Evolutionary conservation across 2,113 vertebrate species (phyloP).

Genomic region (Oenanthe oenanthe): DNA sequence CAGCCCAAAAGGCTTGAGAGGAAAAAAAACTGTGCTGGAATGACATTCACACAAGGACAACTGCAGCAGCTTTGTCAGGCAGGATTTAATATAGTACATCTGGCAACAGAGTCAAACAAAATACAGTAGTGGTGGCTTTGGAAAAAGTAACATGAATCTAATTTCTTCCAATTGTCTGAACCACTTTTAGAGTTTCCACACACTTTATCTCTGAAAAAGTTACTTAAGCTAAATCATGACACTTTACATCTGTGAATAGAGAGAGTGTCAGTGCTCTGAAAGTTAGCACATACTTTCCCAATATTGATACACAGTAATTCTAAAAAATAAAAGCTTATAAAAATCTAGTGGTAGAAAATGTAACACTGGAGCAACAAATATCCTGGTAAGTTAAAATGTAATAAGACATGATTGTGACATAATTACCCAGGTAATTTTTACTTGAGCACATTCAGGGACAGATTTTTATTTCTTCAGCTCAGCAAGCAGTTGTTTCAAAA

Average conservation of each 20-base stretch:
- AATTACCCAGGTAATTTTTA: not conserved
- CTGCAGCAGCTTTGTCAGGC: conserved; percentile 31
- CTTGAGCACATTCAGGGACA: not conserved
- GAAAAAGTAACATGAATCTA: not conserved
- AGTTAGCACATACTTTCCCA: not conserved
- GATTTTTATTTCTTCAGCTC: not conserved
- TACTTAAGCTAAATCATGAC: not conserved
- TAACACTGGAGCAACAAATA: not conserved
- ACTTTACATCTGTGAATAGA: not conserved
- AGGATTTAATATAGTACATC: conserved; percentile 19
- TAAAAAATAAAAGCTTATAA: not conserved
- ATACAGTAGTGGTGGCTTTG: not conserved
- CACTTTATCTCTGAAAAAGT: not conserved
- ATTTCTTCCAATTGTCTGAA: conserved; percentile 23
- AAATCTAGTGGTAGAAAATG: not conserved
- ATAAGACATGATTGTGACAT: not conserved
- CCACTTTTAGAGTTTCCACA: not conserved
- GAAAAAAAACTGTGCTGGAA: not conserved
- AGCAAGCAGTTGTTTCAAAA: not conserved
- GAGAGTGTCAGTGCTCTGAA: not conserved
- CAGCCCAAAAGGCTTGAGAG: not conserved
- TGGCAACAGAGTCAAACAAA: conserved; percentile 29
- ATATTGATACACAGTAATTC: not conserved
- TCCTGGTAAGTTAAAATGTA: not conserved
- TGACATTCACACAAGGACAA: conserved; percentile 64